Base-by-base conservation (phyloP, 2,113 vertebrate genomes). In the Paedocypris sp. region DNA sequence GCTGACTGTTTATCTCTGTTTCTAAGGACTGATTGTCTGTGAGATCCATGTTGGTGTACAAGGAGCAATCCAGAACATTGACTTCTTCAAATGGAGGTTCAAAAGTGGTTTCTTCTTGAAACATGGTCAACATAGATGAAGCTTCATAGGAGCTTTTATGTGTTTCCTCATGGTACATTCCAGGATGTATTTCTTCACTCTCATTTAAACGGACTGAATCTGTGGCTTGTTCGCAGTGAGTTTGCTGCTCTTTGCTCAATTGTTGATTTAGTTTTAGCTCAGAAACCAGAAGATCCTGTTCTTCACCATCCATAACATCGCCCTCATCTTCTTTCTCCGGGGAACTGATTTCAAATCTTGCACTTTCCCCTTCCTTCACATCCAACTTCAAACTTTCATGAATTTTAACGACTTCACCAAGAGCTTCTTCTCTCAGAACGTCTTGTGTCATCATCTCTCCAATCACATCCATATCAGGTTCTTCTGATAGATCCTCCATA, bases 401-500 rank as follows among this genome's bases (percentile, higher is more conserved):
- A 5, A 15, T 16, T 31, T 46, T 52, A 11, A n/a, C 11, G 11
- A 46, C 45, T 46, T 33, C 29, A 39, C n/a, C 33, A 15, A n/a
- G 4, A 11, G 6, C 25, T 41, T 46, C 52, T 49, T 43, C 20
- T 16, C n/a, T 15, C 6, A 50, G 26, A 12, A 68, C 67, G 26
- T 54, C 66, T 45, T 71, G 41, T 8, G 72, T 45, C 32, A 62
- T 64, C 6, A 76, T 72, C 20, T 79, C 73, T 35, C 77, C 71
- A 43, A 73, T 11, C 3, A 3, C 39, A 5, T 77, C 75, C 0
- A 58, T 78, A 57, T 83, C 80, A 5, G 68, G 68, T 15, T 87
- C 80, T 56, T 86, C 83, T 6, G 73, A 82, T 32, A 87, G 76
- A 70, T 84, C 80, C 41, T 84, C 83, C 80, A 85, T 87, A 3